These are phyloP conservation scores for Agrotis segetum DNA, from an alignment of 2,888 invertebrate genomes.

Conservation along the genomic window DNA sequence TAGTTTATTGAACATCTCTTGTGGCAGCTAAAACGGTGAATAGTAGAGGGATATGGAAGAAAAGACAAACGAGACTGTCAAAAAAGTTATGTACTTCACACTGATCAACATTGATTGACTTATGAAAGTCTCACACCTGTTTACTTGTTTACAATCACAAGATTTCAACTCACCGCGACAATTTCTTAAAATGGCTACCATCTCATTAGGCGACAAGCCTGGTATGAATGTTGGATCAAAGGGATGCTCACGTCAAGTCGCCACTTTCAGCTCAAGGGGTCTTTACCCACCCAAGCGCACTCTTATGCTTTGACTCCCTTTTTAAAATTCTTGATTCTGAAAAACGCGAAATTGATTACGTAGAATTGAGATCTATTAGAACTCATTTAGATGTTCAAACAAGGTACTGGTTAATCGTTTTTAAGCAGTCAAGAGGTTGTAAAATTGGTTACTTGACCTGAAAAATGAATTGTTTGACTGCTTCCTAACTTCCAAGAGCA, in stretches of 20 bases:
- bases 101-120: neutral
- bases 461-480: neutral
- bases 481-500: neutral
- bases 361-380: constrained; percentile 50
- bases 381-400: constrained; percentile 46
- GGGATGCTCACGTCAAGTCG: constrained; percentile 82
- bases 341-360: constrained; percentile 72
- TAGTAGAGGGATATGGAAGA: too few species aligned
- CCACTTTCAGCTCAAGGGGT: constrained; percentile 78
- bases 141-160: constrained; percentile 57
- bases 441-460: constrained; percentile 26
- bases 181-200: constrained; percentile 73
- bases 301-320: constrained; percentile 76
- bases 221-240: constrained; percentile 84
- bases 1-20: too few species aligned
- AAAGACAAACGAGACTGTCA: too few species aligned
- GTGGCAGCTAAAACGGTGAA: too few species aligned
- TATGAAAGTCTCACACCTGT: neutral
- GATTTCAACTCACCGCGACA: constrained; percentile 49
- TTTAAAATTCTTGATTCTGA: constrained; percentile 74
- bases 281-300: constrained; percentile 77
- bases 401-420: constrained; percentile 13
- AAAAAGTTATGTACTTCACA: neutral
- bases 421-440: constrained; percentile 4
- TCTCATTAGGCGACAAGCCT: constrained; percentile 80